Percentiles rank a stretch among this genome's conserved stretches.
Evolutionary conservation across 1,140 invertebrate genomes (phyloP).

Genomic region (Drosophila jambulina): DNA sequence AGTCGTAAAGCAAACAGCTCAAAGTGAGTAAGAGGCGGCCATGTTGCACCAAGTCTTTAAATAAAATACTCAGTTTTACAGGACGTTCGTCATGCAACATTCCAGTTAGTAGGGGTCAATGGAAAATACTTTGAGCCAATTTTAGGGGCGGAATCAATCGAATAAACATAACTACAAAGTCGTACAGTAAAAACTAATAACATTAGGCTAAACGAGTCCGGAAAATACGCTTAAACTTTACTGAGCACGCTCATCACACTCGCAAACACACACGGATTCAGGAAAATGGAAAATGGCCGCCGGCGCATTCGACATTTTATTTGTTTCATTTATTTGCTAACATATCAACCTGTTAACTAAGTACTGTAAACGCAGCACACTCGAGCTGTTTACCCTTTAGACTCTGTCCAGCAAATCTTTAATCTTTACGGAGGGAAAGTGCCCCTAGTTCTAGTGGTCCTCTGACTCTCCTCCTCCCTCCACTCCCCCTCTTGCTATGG

Average conservation of each 20-base stretch:
- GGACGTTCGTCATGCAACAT: conserved; percentile 31
- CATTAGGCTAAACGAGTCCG: conserved; percentile 59
- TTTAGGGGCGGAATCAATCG: conserved; percentile 23
- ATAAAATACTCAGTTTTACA: neutral
- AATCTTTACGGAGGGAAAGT: conserved; percentile 11
- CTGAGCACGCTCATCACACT: conserved; percentile 75
- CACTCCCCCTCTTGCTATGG: conserved; percentile 16
- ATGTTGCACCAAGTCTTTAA: conserved; percentile 20
- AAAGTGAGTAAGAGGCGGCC: conserved; percentile 49
- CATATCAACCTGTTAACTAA: conserved; percentile 39
- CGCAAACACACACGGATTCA: conserved; percentile 9
- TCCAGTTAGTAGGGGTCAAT: conserved; percentile 34
- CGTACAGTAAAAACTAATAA: conserved; percentile 71
- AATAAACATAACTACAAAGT: conserved; percentile 60
- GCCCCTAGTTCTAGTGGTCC: conserved; percentile 22
- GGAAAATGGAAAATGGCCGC: conserved; percentile 31
- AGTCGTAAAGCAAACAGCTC: conserved; percentile 52
- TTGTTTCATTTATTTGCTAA: conserved; percentile 28
- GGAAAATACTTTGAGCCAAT: conserved; percentile 34
- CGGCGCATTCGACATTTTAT: conserved; percentile 42
- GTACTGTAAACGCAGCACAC: conserved; percentile 41
- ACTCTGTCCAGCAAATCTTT: conserved; percentile 74
- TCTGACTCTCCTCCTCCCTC: conserved; percentile 1
- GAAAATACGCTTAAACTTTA: conserved; percentile 60
- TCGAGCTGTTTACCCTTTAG: conserved; percentile 49